Evolutionary conservation across 2,113 vertebrate genomes (phyloP).

Genomic region (Petrocephalus zakoni): DNA sequence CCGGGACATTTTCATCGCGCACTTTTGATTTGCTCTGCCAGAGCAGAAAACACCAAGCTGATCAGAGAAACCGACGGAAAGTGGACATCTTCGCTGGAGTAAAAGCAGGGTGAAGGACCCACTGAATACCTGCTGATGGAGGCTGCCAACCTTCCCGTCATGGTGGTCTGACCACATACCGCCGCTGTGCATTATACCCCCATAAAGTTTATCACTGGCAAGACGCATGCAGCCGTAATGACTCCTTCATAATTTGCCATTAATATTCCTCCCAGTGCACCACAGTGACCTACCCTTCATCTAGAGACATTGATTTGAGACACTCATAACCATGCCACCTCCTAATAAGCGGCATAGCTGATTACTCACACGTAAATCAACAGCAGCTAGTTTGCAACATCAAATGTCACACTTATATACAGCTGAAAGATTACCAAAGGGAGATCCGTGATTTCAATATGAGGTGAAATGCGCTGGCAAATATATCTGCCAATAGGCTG

Average conservation of each 20-base stretch:
- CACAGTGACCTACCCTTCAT: not conserved
- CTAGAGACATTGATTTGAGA: not conserved
- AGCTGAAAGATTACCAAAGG: not conserved
- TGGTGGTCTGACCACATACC: not conserved
- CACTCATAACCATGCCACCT: not conserved
- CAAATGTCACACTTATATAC: not conserved
- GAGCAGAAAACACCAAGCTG: not conserved
- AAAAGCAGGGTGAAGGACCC: not conserved
- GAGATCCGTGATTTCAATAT: not conserved
- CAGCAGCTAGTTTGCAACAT: not conserved
- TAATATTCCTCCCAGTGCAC: not conserved
- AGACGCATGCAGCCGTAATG: not conserved
- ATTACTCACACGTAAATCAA: not conserved
- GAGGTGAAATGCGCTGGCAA: not conserved
- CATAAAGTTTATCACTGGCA: not conserved
- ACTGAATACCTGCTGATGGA: not conserved
- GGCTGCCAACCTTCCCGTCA: not conserved
- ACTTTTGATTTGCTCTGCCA: not conserved
- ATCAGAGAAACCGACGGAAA: not conserved
- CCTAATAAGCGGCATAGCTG: not conserved
- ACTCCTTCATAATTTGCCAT: conserved; percentile 7
- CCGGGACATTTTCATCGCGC: not conserved
- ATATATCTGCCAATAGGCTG: not conserved
- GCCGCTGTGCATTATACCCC: not conserved
- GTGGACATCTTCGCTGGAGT: not conserved